Conservation (phyloP, 1,140 invertebrate species). For the Drosophila jambulina region DNA sequence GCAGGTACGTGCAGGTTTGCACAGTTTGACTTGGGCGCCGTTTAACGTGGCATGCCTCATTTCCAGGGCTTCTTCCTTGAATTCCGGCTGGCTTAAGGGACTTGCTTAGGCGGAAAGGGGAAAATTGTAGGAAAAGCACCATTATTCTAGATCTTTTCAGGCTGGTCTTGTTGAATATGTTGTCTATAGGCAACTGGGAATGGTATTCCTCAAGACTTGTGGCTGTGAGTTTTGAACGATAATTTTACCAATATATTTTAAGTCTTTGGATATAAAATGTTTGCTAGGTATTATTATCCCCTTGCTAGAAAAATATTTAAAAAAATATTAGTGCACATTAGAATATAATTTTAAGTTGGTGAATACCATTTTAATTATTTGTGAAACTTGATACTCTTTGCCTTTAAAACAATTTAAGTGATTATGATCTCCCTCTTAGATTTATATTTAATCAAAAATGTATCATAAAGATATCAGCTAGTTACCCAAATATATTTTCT, state of each 20-base stretch:
- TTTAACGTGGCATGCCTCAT: slow-evolving; percentile 64
- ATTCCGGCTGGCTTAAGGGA: slow-evolving; percentile 31
- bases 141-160: slow-evolving; percentile 4
- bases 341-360: too few species aligned
- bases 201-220: not conserved
- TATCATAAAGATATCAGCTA: too few species aligned
- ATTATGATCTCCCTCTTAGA: not conserved
- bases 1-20: slow-evolving; percentile 82
- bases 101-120: not conserved
- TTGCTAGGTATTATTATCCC: too few species aligned
- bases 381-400: not conserved
- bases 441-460: not conserved
- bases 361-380: not conserved
- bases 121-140: slow-evolving; percentile 4
- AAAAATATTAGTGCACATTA: too few species aligned
- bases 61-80: slow-evolving; percentile 58
- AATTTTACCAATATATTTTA: not conserved
- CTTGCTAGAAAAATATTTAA: too few species aligned
- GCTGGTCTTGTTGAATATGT: slow-evolving; percentile 13
- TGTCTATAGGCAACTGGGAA: not conserved
- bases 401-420: not conserved
- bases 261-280: not conserved
- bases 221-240: not conserved
- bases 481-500: not conserved
- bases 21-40: slow-evolving; percentile 79